These are phyloP conservation scores for Capreolus pygargus DNA, from an alignment of 2,113 vertebrate genomes.

Conservation along the genomic window DNA sequence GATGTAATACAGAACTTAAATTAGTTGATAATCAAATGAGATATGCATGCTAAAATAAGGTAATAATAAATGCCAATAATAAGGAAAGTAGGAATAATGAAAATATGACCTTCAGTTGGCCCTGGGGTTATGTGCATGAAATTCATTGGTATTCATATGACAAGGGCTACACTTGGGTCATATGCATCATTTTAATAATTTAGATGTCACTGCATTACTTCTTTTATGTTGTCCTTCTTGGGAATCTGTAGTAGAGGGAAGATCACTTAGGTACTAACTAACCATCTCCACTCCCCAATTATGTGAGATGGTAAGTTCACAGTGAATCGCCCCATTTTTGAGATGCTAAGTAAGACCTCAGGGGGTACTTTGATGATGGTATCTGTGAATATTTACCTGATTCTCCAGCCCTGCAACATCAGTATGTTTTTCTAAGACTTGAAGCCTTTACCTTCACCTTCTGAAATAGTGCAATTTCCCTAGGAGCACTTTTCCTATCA, in stretches of 20 bases:
- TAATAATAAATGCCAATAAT: not conserved
- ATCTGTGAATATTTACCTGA: not conserved
- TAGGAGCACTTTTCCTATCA: not conserved
- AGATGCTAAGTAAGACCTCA: not conserved
- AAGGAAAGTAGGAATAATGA: not conserved
- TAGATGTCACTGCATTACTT: not conserved
- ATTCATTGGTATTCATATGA: not conserved
- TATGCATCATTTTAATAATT: not conserved
- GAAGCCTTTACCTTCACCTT: not conserved
- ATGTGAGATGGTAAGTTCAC: not conserved
- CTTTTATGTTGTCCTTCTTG: not conserved
- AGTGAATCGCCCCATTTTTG: not conserved
- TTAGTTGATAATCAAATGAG: not conserved
- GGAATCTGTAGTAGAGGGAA: not conserved
- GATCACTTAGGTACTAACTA: not conserved
- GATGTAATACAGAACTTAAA: not conserved
- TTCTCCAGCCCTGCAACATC: not conserved
- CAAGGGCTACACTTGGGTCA: not conserved
- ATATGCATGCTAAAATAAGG: not conserved
- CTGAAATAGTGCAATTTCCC: not conserved
- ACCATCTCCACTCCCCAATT: not conserved
- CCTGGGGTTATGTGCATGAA: rapidly evolving
- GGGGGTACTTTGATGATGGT: not conserved
- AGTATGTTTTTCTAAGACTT: not conserved
- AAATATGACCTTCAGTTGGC: not conserved